These are phyloP conservation scores for Lithophane socia DNA, from an alignment of 2,888 invertebrate genomes.

Conservation along the genomic window DNA sequence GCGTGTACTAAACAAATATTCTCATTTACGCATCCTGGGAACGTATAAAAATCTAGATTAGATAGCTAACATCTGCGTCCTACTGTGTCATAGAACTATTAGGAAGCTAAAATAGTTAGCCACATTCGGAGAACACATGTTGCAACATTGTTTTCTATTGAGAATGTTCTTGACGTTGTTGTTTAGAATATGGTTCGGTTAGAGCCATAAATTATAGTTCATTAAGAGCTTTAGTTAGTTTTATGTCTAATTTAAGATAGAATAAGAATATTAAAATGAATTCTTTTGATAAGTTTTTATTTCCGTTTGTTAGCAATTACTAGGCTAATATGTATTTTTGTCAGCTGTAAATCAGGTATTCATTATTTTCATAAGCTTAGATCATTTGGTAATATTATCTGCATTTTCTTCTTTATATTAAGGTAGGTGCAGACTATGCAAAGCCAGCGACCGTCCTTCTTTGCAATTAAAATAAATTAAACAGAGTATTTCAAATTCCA, in stretches of 20 bases:
- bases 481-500: too few relatives aligned
- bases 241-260: neutral
- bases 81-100: slow-evolving; percentile 47
- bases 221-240: slow-evolving; percentile 21
- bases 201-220: slow-evolving; percentile 40
- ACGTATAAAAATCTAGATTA: slow-evolving; percentile 59
- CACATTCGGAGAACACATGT: slow-evolving; percentile 72
- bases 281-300: neutral
- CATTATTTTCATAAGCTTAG: neutral
- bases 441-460: neutral
- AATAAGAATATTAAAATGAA: neutral
- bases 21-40: slow-evolving; percentile 52
- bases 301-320: neutral
- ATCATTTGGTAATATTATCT: neutral
- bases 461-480: neutral
- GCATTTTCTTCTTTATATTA: neutral
- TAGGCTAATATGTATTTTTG: neutral
- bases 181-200: slow-evolving; percentile 31
- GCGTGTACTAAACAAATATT: slow-evolving; percentile 40
- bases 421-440: neutral
- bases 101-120: slow-evolving; percentile 59
- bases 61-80: slow-evolving; percentile 60
- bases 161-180: slow-evolving; percentile 48
- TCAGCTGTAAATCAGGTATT: neutral
- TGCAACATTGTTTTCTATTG: slow-evolving; percentile 37